These are phyloP conservation scores for Trichogramma pretiosum DNA, from an alignment of 1,140 invertebrate species.

Conservation along the genomic window DNA sequence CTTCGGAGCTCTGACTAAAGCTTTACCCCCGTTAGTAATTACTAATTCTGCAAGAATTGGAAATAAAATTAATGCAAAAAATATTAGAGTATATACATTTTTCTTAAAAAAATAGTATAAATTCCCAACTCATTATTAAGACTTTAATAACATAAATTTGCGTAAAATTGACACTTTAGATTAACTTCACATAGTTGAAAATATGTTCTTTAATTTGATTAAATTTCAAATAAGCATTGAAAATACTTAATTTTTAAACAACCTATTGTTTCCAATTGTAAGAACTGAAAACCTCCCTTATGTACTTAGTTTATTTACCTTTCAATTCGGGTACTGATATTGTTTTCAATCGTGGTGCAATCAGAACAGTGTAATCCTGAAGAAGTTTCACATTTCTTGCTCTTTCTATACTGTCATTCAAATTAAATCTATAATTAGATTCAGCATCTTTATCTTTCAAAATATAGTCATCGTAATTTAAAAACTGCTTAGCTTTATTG, in stretches of 20 bases:
- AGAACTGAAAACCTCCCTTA: neutral
- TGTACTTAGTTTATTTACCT: slow-evolving; percentile 29
- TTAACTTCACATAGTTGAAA: too few relatives aligned
- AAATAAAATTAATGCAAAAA: slow-evolving; percentile 8
- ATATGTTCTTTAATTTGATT: neutral
- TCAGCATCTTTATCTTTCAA: slow-evolving; percentile 40
- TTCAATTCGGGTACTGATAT: slow-evolving; percentile 43
- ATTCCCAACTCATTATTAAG: too few relatives aligned
- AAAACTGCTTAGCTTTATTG: slow-evolving; percentile 24
- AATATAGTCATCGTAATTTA: slow-evolving; percentile 36
- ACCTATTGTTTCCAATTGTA: too few relatives aligned
- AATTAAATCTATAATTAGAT: slow-evolving; percentile 37
- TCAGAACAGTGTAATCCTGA: slow-evolving; percentile 33
- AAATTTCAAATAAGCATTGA: neutral
- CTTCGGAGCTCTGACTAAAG: slow-evolving; percentile 27
- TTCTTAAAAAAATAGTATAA: too few relatives aligned
- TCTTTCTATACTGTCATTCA: slow-evolving; percentile 34
- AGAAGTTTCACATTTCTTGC: slow-evolving; percentile 34
- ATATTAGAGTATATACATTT: neutral
- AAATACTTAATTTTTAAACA: neutral
- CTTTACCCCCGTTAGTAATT: slow-evolving; percentile 33
- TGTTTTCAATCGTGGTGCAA: slow-evolving; percentile 39
- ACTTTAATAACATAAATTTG: neutral
- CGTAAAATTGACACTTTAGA: neutral
- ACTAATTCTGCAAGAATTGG: slow-evolving; percentile 39